These are phyloP conservation scores for Nephrotoma flavescens DNA, from an alignment of 2,888 invertebrate species.

Conservation along the genomic window DNA sequence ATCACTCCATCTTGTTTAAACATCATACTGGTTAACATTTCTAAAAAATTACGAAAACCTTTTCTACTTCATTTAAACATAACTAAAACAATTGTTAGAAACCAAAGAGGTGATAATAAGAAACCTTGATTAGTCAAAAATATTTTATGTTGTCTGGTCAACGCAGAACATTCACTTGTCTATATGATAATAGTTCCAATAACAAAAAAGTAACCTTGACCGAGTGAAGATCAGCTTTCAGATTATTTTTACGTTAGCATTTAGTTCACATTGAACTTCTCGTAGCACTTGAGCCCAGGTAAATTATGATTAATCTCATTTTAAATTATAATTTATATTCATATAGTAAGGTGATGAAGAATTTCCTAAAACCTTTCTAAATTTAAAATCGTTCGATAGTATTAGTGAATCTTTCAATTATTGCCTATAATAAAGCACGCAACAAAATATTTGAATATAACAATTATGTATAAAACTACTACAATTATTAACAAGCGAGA, in stretches of 20 bases:
- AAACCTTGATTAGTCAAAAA: neutral
- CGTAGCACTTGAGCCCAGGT: neutral
- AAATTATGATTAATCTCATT: neutral
- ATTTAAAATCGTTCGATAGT: too few relatives aligned
- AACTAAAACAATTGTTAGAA: neutral
- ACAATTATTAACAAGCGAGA: too few relatives aligned
- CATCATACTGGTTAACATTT: neutral
- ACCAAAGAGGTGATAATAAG: neutral
- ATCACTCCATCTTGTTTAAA: neutral
- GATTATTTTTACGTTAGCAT: neutral
- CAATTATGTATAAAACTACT: too few relatives aligned
- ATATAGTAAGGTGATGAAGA: too few relatives aligned
- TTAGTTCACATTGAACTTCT: neutral
- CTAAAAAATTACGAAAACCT: neutral
- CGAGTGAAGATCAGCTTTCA: neutral
- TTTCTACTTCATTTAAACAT: neutral
- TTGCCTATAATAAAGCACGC: too few relatives aligned
- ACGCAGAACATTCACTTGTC: neutral
- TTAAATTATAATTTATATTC: too few relatives aligned
- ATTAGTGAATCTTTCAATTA: too few relatives aligned
- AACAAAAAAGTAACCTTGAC: neutral
- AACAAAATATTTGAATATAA: too few relatives aligned
- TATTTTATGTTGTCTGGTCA: neutral
- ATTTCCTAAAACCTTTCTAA: too few relatives aligned
- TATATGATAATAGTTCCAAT: neutral